phyloP scores from a whole-genome alignment of 1,140 invertebrate genomes.

The Platorchestia sp. region DNA sequence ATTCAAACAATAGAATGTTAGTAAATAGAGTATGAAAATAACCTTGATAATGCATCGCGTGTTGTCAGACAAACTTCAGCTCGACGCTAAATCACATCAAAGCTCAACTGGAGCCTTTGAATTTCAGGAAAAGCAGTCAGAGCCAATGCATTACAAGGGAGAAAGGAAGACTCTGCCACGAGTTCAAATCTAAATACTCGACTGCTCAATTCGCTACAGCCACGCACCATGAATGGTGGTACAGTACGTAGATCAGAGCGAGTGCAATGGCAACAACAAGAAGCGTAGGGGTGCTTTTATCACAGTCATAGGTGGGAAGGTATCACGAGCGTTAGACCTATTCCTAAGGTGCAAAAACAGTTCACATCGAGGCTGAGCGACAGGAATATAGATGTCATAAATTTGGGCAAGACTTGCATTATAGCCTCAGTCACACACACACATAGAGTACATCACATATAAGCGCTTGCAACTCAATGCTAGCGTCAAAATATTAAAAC shows the following conservation, averaged over 20 bases:
- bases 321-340: neutral
- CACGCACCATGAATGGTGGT: neutral
- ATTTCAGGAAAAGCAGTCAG: neutral
- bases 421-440: neutral
- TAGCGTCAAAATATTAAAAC: neutral
- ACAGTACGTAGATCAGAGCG: neutral
- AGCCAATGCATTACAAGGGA: neutral
- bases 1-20: neutral
- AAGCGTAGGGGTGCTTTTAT: constrained; percentile 6
- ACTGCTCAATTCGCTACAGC: neutral
- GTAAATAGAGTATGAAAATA: neutral
- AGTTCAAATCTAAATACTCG: neutral
- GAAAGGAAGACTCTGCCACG: neutral
- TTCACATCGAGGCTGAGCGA: neutral
- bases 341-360: neutral
- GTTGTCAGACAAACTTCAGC: neutral
- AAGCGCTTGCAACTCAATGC: neutral
- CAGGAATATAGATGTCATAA: neutral
- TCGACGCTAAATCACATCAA: neutral
- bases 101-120: neutral
- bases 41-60: neutral
- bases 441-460: neutral
- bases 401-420: neutral
- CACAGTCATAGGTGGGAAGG: neutral
- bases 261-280: neutral